Conservation (phyloP, 2,113 vertebrate genomes). For the Crotalus helleri region DNA sequence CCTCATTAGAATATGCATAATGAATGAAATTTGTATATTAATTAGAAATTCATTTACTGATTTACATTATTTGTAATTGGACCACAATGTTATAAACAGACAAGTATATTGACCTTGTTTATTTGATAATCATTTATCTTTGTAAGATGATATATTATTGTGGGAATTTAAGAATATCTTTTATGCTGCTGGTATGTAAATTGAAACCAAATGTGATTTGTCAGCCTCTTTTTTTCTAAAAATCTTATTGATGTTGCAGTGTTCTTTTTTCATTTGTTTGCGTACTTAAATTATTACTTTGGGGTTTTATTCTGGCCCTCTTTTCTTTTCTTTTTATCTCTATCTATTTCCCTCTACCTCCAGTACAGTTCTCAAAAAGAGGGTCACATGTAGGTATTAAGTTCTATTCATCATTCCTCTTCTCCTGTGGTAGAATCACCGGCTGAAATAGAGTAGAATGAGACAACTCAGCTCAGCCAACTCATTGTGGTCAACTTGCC, state of each 20-base stretch:
- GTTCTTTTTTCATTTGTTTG: conserved; percentile 38
- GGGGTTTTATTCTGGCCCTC: conserved; percentile 49
- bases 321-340: conserved; percentile 33
- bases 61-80: neutral
- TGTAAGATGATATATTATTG: neutral
- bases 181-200: conserved; percentile 55
- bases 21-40: neutral
- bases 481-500: no score
- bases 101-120: neutral
- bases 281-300: conserved; percentile 47
- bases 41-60: neutral
- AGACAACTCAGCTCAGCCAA: no score
- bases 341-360: conserved; percentile 30
- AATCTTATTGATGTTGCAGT: conserved; percentile 28
- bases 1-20: neutral
- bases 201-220: conserved; percentile 32
- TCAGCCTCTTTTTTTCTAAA: conserved; percentile 13
- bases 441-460: no score
- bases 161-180: conserved; percentile 1
- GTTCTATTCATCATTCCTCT: conserved; percentile 54
- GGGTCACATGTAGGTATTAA: conserved; percentile 57
- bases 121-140: neutral
- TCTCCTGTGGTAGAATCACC: conserved; percentile 32
- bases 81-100: neutral
- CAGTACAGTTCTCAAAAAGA: conserved; percentile 58